A percentile compares a stretch with the other conserved stretches of the same genome.
Evolutionary conservation across 2,888 invertebrate species (phyloP).

Genomic region (Amaurobius ferox): DNA sequence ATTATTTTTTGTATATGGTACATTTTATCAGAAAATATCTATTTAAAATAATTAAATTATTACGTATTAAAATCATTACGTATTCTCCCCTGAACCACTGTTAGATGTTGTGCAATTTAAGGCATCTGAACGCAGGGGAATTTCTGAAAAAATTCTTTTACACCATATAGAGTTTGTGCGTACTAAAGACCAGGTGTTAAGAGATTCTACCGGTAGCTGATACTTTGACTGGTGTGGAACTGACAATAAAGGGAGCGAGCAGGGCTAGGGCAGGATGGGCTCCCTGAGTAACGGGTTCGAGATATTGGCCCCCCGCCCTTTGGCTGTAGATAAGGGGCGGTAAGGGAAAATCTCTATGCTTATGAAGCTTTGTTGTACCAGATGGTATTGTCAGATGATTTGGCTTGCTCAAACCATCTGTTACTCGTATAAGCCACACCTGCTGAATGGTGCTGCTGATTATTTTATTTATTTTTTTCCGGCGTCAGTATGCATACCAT

Average conservation of each 20-base stretch:
- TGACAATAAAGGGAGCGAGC: constrained; percentile 34
- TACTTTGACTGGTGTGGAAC: constrained; percentile 38
- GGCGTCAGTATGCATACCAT: background rate
- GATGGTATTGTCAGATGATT: constrained; percentile 57
- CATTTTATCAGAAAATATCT: no score
- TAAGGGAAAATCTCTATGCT: constrained; percentile 37
- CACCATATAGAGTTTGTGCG: background rate
- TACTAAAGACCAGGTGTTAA: constrained; percentile 42
- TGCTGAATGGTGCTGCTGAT: background rate
- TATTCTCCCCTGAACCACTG: background rate
- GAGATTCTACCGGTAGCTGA: constrained; percentile 28
- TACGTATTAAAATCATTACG: no score
- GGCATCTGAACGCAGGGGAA: background rate
- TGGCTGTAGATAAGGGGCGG: constrained; percentile 13
- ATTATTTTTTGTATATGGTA: no score
- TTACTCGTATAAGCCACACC: constrained; percentile 39
- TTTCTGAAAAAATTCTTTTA: background rate
- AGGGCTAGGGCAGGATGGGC: constrained; percentile 35
- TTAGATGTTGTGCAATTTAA: background rate
- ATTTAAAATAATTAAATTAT: no score
- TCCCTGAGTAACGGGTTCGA: constrained; percentile 43
- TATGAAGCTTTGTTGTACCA: constrained; percentile 54
- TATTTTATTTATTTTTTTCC: background rate
- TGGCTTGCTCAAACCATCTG: constrained; percentile 46
- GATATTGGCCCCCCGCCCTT: constrained; percentile 12